These are phyloP conservation scores for Trisateles emortualis DNA, from an alignment of 2,888 invertebrate genomes.

Conservation along the genomic window DNA sequence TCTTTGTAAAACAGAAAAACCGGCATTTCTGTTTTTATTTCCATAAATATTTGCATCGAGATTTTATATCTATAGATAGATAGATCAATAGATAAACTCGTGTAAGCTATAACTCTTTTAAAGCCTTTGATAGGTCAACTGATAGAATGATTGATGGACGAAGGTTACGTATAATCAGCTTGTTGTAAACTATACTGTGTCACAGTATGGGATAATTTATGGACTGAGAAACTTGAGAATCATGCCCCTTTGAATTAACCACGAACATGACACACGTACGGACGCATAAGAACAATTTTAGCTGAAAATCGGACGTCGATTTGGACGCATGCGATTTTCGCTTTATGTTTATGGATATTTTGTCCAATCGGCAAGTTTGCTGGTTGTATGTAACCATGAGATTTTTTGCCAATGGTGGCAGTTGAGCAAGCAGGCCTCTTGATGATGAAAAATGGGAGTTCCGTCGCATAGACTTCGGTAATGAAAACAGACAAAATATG, in stretches of 20 bases:
- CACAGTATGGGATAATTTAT: conserved; percentile 14
- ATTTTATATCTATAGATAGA: neutral
- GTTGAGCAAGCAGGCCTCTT: too few species aligned
- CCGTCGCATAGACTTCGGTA: too few species aligned
- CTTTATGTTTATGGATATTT: too few species aligned
- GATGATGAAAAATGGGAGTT: too few species aligned
- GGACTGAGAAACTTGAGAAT: conserved; percentile 16
- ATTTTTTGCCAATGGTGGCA: too few species aligned
- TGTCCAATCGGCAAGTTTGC: too few species aligned
- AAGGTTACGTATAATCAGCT: conserved; percentile 16
- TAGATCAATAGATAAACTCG: neutral
- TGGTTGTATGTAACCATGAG: too few species aligned
- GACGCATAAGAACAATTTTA: too few species aligned
- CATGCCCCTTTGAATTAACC: conserved; percentile 11
- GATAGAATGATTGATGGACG: conserved; percentile 22
- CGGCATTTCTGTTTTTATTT: neutral
- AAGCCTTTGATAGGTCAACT: conserved; percentile 26
- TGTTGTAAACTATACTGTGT: conserved; percentile 6
- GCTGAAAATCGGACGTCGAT: too few species aligned
- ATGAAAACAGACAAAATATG: too few species aligned
- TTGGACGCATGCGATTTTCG: too few species aligned
- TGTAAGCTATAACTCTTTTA: conserved; percentile 6
- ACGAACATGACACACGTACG: neutral
- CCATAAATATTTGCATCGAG: neutral
- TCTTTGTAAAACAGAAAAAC: neutral